phyloP scores from a whole-genome alignment of 2,797 vertebrate species.

The Tapera naevia region DNA sequence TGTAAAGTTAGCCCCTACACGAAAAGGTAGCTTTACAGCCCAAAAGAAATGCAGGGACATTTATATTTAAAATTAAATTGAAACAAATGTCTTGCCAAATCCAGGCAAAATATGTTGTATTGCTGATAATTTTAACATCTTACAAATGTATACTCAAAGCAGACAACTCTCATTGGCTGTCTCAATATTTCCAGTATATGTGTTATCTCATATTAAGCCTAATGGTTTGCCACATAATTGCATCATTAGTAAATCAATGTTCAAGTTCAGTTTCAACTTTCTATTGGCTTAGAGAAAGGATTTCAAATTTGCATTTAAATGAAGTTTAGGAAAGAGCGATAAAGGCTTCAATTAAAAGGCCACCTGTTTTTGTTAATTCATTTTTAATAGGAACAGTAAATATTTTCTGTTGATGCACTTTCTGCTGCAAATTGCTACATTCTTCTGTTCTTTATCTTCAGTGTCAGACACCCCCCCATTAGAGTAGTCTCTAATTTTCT shows the following conservation, averaged over 20 bases:
- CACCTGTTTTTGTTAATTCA: slow-evolving; percentile 75
- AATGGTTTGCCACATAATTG: slow-evolving; percentile 29
- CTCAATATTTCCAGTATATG: slow-evolving; percentile 14
- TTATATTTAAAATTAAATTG: not conserved
- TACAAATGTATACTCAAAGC: not conserved
- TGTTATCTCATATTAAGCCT: slow-evolving; percentile 3
- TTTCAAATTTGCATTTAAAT: slow-evolving; percentile 81
- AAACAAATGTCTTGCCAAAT: not conserved
- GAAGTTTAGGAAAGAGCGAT: slow-evolving; percentile 69
- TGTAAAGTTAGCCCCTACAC: not conserved
- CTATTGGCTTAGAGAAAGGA: slow-evolving; percentile 70
- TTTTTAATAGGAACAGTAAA: slow-evolving; percentile 80
- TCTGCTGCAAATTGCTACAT: slow-evolving; percentile 37
- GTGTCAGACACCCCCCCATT: slow-evolving; percentile 61
- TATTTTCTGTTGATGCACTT: slow-evolving; percentile 69
- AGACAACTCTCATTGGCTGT: not conserved
- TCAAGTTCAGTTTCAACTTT: slow-evolving; percentile 67
- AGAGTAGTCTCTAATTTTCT: slow-evolving; percentile 15
- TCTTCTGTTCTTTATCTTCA: slow-evolving; percentile 63
- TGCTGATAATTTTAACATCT: not conserved
- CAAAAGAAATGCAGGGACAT: not conserved
- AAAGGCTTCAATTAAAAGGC: slow-evolving; percentile 78
- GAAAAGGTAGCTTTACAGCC: not conserved
- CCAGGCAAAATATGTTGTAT: not conserved
- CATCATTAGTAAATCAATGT: slow-evolving; percentile 50